Conservation (phyloP, 2,888 invertebrate species). For the Sarcophaga rosellei region DNA sequence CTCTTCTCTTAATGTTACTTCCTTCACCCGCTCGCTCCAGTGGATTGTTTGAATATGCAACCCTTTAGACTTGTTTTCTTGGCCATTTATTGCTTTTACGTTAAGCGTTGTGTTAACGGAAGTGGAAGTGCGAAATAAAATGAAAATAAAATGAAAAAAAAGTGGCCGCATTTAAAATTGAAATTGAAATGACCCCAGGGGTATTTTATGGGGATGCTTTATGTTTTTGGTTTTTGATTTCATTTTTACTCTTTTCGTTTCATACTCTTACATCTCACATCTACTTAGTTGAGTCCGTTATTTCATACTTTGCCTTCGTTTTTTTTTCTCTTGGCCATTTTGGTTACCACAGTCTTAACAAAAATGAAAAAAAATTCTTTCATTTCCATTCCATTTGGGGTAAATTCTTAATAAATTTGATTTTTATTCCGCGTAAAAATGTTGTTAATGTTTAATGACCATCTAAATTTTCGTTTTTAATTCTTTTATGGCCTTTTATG, state of each 20-base stretch:
- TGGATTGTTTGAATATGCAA: conserved; percentile 28
- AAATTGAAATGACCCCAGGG: conserved; percentile 67
- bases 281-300: conserved; percentile 34
- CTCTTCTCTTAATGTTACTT: conserved; percentile 53
- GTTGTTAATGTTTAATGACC: conserved; percentile 66
- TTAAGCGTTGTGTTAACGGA: conserved; percentile 68
- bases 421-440: conserved; percentile 65
- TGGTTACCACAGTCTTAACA: conserved; percentile 60
- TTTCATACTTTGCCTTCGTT: conserved; percentile 38
- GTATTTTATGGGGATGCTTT: conserved; percentile 61
- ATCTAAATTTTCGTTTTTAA: conserved; percentile 67
- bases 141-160: conserved; percentile 27
- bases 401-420: conserved; percentile 64
- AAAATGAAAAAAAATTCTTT: conserved; percentile 25
- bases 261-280: conserved; percentile 16
- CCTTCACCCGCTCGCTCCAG: neutral
- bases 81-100: conserved; percentile 53
- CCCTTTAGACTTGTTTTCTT: conserved; percentile 45
- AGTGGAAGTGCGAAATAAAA: conserved; percentile 62
- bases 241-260: neutral
- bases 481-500: conserved; percentile 64
- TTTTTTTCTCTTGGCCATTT: conserved; percentile 16
- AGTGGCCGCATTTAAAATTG: conserved; percentile 52
- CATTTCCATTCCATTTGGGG: conserved; percentile 52
- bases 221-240: conserved; percentile 63